Percentiles rank a stretch among this genome's conserved stretches.
Evolutionary conservation across 2,797 vertebrate species (phyloP).

Genomic region (Coreius guichenoti): DNA sequence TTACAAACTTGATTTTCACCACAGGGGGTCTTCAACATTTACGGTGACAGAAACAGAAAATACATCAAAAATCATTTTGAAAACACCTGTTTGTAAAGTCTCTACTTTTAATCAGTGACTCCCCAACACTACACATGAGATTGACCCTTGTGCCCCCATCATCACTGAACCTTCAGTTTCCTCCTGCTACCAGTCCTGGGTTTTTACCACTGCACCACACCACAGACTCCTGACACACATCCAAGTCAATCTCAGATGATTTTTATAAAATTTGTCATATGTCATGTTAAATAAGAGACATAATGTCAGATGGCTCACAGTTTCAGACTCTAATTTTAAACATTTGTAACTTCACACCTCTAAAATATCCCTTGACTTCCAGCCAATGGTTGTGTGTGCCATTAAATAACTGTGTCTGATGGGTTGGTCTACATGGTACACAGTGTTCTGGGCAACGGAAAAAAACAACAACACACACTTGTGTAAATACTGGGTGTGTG

Average conservation of each 20-base stretch:
- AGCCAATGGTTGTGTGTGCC: slow-evolving; percentile 31
- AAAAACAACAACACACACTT: neutral
- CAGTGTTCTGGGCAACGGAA: slow-evolving; percentile 51
- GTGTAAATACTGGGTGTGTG: slow-evolving; percentile 54
- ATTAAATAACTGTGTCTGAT: slow-evolving; percentile 13
- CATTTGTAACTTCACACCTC: slow-evolving; percentile 48
- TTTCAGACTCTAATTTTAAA: slow-evolving; percentile 74
- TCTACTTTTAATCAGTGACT: neutral
- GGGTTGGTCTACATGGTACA: slow-evolving; percentile 57
- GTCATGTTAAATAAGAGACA: neutral
- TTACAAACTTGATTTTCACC: no score
- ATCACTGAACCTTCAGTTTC: neutral
- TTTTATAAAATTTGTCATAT: neutral
- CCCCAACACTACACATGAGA: neutral
- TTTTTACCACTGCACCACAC: neutral
- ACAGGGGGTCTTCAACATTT: neutral
- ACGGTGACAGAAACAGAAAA: neutral
- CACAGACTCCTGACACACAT: neutral
- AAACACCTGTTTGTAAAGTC: neutral
- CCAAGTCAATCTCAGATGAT: neutral
- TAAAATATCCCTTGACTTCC: slow-evolving; percentile 36
- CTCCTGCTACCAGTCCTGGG: neutral
- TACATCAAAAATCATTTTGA: neutral
- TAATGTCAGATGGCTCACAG: neutral
- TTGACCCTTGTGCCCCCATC: neutral